Base-by-base conservation (phyloP, 2,113 vertebrate genomes). In the Gambusia holbrooki region DNA sequence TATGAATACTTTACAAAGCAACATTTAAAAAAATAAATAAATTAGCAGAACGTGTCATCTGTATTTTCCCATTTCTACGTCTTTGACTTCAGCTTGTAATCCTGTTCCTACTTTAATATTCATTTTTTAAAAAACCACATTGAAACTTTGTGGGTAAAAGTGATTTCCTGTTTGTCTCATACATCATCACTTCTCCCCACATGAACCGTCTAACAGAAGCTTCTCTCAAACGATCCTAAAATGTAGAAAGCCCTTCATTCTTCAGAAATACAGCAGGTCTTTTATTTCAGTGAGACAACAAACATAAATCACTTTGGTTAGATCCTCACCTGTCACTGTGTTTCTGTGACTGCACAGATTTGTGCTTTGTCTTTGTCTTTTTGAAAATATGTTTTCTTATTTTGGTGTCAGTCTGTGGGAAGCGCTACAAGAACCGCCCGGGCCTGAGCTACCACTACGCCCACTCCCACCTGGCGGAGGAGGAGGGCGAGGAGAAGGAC, bases 391-490 rank as follows among this genome's bases (percentile, higher is more conserved):
- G 45, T 82, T 84, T 83, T 7, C 66, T 79, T 80, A 22, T 85
- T 63, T 76, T 61, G 86, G 82, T 82, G 84, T 5, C 90, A 99
- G 98, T 98, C 78, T 99, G 98, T 67, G 98, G 98, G 66, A 99
- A 99, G 74, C 96, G 98, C 25, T 99, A 99, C 94, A 99, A 99
- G 93, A 99, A 99, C 90, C 95, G 97, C 0, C 98, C 98, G 0
- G 98, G 98, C 14, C 92, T 99, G 77, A 99, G 97, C 67, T 98
- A 99, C 87, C 98, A 99, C 92, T 99, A 99, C 42, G 95, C 97
- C n/a, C 98, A 99, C 74, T 98, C 97, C 66, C 98, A 99, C 93
- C 90, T 99, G 94, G 97, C 96, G 0, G 97, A 99, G 79, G 97
- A 99, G 86, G 98, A 99, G 69, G 97, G 97, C 0, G 97, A 99